Conservation (phyloP, 2,113 vertebrate genomes). For the Oophaga pumilio region DNA sequence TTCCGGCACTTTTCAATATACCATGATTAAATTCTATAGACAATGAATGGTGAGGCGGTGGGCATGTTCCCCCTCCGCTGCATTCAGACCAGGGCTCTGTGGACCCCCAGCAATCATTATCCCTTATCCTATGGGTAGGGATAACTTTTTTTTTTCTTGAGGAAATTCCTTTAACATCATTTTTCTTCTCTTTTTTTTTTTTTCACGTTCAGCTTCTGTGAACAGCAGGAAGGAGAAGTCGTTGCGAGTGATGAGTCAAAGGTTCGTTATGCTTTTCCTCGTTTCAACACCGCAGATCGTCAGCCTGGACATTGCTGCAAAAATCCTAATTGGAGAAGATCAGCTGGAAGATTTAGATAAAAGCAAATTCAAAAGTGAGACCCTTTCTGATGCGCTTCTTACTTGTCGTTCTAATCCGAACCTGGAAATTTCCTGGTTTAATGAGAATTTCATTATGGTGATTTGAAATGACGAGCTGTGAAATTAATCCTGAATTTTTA, state of each 20-base stretch:
- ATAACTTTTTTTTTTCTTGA: too few species aligned
- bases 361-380: constrained; percentile 98
- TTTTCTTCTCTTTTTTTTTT: not conserved
- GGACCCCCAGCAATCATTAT: too few species aligned
- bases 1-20: too few species aligned
- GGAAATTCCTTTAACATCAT: not conserved
- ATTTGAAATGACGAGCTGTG: too few species aligned
- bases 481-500: too few species aligned
- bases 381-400: not conserved
- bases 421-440: too few species aligned
- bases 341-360: constrained; percentile 87
- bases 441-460: too few species aligned
- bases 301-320: constrained; percentile 91
- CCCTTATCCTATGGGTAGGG: too few species aligned
- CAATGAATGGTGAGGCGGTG: not conserved
- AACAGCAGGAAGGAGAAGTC: constrained; percentile 97
- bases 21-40: too few species aligned
- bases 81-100: too few species aligned
- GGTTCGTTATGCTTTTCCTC: constrained; percentile 97
- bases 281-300: constrained; percentile 88
- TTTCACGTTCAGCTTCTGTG: constrained; percentile 78
- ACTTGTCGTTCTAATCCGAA: too few species aligned
- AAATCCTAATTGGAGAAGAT: constrained; percentile 94
- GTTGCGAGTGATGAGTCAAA: constrained; percentile 95
- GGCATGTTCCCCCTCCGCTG: too few species aligned